Conservation (phyloP, 2,113 vertebrate species). For the Beaufortia kweichowensis region DNA sequence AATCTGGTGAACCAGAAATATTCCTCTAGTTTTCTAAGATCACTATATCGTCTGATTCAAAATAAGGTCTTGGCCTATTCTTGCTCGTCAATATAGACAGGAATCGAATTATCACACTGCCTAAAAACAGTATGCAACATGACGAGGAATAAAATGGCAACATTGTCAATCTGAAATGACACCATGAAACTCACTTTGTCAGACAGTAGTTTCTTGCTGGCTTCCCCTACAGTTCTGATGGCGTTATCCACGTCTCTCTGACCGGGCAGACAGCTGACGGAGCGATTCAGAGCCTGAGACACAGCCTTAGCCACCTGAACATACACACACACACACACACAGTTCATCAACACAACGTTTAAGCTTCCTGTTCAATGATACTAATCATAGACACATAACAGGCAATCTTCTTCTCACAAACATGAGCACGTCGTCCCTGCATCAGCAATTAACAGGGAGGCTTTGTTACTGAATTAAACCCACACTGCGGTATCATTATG, state of each 20-base stretch:
- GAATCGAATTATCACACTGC: too few relatives aligned
- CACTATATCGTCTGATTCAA: too few relatives aligned
- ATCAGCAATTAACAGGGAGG: conserved; percentile 43
- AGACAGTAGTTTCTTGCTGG: conserved; percentile 89
- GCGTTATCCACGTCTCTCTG: conserved; percentile 95
- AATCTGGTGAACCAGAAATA: too few relatives aligned
- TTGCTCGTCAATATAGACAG: too few relatives aligned
- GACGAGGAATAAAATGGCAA: too few relatives aligned
- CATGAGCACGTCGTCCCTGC: conserved; percentile 5
- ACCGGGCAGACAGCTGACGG: conserved; percentile 92
- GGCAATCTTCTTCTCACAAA: conserved; percentile 42
- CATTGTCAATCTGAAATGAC: too few relatives aligned
- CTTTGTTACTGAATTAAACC: conserved; percentile 31
- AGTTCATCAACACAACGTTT: conserved; percentile 2
- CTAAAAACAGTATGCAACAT: too few relatives aligned
- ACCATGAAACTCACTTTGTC: conserved; percentile 79
- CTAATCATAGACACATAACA: conserved; percentile 38
- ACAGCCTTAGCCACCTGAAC: conserved; percentile 93
- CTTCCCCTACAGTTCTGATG: conserved; percentile 88
- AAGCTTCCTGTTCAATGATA: conserved; percentile 13
- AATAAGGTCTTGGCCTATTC: too few relatives aligned
- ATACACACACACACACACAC: conserved; percentile 47
- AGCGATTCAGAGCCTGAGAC: conserved; percentile 91
- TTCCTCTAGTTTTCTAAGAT: too few relatives aligned
- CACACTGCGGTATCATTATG: neutral